A percentile compares a stretch with the other conserved stretches of the same genome.
Evolutionary conservation across 2,888 invertebrate genomes (phyloP).

Genomic region (Tetranychus piercei): DNA sequence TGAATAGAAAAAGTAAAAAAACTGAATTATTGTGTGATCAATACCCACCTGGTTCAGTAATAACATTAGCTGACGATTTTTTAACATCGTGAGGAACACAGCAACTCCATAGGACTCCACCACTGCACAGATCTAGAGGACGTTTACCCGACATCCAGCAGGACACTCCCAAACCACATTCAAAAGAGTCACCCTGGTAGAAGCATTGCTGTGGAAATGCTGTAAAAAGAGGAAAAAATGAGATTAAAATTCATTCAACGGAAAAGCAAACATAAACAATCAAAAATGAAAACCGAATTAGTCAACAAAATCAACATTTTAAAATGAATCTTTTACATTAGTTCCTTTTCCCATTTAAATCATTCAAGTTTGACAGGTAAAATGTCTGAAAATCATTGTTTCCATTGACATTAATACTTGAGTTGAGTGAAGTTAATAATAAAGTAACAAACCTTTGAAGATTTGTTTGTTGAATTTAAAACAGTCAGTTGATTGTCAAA

Average conservation of each 20-base stretch:
- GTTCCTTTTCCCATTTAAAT: no score
- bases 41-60: slow-evolving; percentile 26
- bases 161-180: slow-evolving; percentile 72
- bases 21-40: background rate
- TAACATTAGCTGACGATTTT: slow-evolving; percentile 22
- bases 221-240: slow-evolving; percentile 24
- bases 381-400: no score
- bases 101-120: slow-evolving; percentile 85
- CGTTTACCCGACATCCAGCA: slow-evolving; percentile 72
- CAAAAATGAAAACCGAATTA: background rate
- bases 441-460: no score
- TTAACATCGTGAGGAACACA: slow-evolving; percentile 50
- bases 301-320: background rate
- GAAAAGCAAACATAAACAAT: background rate
- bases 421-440: no score
- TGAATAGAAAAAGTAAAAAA: no score
- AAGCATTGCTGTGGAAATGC: slow-evolving; percentile 40
- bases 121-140: slow-evolving; percentile 69
- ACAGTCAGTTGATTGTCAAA: no score
- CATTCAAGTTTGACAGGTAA: no score
- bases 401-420: no score
- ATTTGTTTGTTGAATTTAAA: no score
- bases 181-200: slow-evolving; percentile 64
- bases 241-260: slow-evolving; percentile 1
- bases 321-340: no score